A percentile compares a stretch with the other conserved stretches of the same genome.
Evolutionary conservation across 2,113 vertebrate species (phyloP).

Genomic region (Copsychus sechellarum): DNA sequence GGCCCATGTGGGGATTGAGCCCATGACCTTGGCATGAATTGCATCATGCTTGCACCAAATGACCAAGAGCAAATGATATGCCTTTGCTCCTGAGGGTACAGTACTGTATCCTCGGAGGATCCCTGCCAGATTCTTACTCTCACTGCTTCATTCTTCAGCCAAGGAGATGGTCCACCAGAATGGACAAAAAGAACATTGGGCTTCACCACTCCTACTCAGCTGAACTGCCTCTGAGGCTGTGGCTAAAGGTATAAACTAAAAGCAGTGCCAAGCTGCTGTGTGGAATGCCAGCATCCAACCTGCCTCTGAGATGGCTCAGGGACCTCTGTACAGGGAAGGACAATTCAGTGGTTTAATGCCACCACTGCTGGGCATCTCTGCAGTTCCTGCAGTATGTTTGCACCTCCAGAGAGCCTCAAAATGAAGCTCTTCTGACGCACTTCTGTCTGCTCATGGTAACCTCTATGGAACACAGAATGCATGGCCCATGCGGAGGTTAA

Average conservation of each 20-base stretch:
- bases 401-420: neutral
- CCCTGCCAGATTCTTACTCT: neutral
- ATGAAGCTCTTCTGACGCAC: neutral
- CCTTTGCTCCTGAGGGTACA: neutral
- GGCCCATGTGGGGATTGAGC: neutral
- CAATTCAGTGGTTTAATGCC: neutral
- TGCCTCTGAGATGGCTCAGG: neutral
- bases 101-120: neutral
- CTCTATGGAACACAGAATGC: neutral
- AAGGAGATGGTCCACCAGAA: neutral
- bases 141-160: neutral
- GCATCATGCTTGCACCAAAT: neutral
- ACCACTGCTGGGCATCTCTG: neutral
- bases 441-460: neutral
- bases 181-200: neutral
- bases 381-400: neutral
- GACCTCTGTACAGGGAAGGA: neutral
- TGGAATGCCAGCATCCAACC: neutral
- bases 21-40: neutral
- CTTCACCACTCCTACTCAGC: neutral
- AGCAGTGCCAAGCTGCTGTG: neutral
- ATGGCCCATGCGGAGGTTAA: rapidly evolving
- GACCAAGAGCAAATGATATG: neutral
- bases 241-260: neutral
- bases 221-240: neutral